Percentiles rank a stretch among this genome's conserved stretches.
These are phyloP conservation scores for Stegodyphus dumicola DNA, from an alignment of 1,140 invertebrate genomes.

Conservation along the genomic window DNA sequence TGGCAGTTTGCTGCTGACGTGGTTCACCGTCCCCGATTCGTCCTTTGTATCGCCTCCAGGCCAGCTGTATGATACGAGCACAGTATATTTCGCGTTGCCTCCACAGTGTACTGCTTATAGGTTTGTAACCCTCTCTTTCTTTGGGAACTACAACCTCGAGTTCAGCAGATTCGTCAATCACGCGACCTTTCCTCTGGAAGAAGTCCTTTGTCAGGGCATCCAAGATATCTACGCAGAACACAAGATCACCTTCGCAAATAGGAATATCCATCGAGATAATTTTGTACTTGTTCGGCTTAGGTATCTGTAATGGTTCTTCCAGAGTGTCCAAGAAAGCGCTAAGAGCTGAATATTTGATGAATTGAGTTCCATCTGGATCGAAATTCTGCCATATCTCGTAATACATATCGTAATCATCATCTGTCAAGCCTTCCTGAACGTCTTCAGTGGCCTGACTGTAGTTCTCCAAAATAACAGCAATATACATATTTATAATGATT, in stretches of 20 bases:
- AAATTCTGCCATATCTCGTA: slow-evolving; percentile 99
- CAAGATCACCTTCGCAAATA: slow-evolving; percentile 95
- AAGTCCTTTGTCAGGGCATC: slow-evolving; percentile 93
- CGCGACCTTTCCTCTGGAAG: slow-evolving; percentile 87
- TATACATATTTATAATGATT: slow-evolving; percentile 99
- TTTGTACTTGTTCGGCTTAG: slow-evolving; percentile 99
- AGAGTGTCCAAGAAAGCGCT: slow-evolving; percentile 95
- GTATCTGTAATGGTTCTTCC: slow-evolving; percentile 93
- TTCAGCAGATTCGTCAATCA: slow-evolving; percentile 63
- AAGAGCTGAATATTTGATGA: slow-evolving; percentile 91
- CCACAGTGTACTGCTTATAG: slow-evolving; percentile 93
- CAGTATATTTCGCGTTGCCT: slow-evolving; percentile 96
- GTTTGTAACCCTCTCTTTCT: slow-evolving; percentile 86
- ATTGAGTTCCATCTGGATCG: slow-evolving; percentile 97
- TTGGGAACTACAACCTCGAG: slow-evolving; percentile 80
- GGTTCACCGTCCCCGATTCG: slow-evolving; percentile 65
- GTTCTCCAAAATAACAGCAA: slow-evolving; percentile 98
- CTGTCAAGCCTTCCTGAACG: slow-evolving; percentile 96
- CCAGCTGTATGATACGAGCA: slow-evolving; percentile 92
- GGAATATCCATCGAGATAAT: slow-evolving; percentile 98
- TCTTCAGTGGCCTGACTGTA: slow-evolving; percentile 98
- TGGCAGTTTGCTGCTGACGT: slow-evolving; percentile 76
- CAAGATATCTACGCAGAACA: slow-evolving; percentile 97
- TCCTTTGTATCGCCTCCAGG: slow-evolving; percentile 75
- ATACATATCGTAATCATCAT: slow-evolving; percentile 99